Conservation (phyloP, 2,888 invertebrate genomes). For the Caenorhabditis virilis region DNA sequence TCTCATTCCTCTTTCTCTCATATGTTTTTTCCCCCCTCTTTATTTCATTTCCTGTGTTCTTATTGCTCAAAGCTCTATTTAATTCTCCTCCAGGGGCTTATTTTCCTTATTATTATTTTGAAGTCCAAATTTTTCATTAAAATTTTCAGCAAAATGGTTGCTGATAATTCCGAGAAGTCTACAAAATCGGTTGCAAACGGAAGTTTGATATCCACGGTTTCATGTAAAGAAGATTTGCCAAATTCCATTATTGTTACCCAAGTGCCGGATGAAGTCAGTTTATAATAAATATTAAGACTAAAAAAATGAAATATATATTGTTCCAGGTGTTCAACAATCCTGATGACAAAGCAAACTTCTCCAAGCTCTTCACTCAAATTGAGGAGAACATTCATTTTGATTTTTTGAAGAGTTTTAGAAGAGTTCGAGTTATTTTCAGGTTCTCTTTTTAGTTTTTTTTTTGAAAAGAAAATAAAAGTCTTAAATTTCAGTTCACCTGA, state of each 20-base stretch:
- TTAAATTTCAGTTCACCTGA: slow-evolving; percentile 56
- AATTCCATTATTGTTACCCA: slow-evolving; percentile 66
- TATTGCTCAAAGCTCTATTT: too few relatives aligned
- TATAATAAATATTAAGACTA: neutral
- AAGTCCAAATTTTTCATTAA: too few relatives aligned
- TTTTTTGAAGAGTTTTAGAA: slow-evolving; percentile 86
- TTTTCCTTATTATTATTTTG: too few relatives aligned
- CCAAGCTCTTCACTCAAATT: slow-evolving; percentile 83
- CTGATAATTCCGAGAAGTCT: slow-evolving; percentile 34
- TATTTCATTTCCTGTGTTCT: too few relatives aligned
- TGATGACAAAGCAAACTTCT: slow-evolving; percentile 74
- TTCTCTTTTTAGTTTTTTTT: slow-evolving; percentile 5
- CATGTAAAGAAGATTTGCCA: slow-evolving; percentile 63
- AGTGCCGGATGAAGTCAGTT: slow-evolving; percentile 51
- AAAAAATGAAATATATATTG: neutral
- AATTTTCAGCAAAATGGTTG: slow-evolving; percentile 36
- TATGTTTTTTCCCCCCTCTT: too few relatives aligned
- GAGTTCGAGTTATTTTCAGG: slow-evolving; percentile 56
- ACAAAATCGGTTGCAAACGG: slow-evolving; percentile 33
- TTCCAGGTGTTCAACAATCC: slow-evolving; percentile 59
- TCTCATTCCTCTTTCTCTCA: too few relatives aligned
- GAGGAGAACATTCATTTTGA: slow-evolving; percentile 86
- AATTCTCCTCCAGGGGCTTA: too few relatives aligned
- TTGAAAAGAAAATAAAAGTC: neutral
- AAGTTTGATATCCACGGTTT: slow-evolving; percentile 35